phyloP scores from a whole-genome alignment of 2,797 vertebrate genomes.

The Lithobates sylvaticus region DNA sequence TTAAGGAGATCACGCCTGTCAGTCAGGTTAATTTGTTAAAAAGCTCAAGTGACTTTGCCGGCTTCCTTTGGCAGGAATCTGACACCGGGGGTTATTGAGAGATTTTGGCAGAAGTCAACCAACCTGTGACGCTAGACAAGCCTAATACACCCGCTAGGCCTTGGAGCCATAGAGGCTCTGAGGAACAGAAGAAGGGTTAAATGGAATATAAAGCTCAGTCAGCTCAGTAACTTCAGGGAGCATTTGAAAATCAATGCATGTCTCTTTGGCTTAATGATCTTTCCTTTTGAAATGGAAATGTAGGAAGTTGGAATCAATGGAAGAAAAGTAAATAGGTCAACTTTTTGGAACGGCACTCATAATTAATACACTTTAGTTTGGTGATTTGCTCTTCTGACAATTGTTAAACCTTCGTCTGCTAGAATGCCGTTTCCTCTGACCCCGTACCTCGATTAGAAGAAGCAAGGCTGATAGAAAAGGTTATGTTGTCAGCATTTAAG shows the following conservation, averaged over 20 bases:
- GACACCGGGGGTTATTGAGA: slow-evolving; percentile 30
- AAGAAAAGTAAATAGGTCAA: slow-evolving; percentile 66
- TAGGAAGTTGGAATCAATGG: slow-evolving; percentile 68
- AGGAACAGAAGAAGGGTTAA: slow-evolving; percentile 73
- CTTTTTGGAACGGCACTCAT: slow-evolving; percentile 60
- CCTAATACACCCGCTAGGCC: background rate
- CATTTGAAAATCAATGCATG: slow-evolving; percentile 72
- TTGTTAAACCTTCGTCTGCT: slow-evolving; percentile 5
- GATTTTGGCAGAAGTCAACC: slow-evolving; percentile 57
- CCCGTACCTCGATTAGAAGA: background rate
- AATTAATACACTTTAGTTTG: slow-evolving; percentile 65
- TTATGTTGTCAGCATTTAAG: background rate
- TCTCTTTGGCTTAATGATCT: slow-evolving; percentile 72
- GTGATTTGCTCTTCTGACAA: slow-evolving; percentile 29
- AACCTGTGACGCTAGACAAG: background rate
- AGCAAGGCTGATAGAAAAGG: background rate
- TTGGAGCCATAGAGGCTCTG: slow-evolving; percentile 27
- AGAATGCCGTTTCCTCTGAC: background rate
- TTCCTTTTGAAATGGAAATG: slow-evolving; percentile 71
- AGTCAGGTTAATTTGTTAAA: slow-evolving; percentile 55
- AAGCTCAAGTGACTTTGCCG: slow-evolving; percentile 35
- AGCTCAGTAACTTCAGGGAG: slow-evolving; percentile 63
- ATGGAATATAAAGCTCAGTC: slow-evolving; percentile 68
- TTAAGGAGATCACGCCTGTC: slow-evolving; percentile 46
- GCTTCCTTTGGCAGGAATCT: slow-evolving; percentile 36